Evolutionary conservation across 2,888 invertebrate genomes (phyloP).

Genomic region (Spisula subtruncata): DNA sequence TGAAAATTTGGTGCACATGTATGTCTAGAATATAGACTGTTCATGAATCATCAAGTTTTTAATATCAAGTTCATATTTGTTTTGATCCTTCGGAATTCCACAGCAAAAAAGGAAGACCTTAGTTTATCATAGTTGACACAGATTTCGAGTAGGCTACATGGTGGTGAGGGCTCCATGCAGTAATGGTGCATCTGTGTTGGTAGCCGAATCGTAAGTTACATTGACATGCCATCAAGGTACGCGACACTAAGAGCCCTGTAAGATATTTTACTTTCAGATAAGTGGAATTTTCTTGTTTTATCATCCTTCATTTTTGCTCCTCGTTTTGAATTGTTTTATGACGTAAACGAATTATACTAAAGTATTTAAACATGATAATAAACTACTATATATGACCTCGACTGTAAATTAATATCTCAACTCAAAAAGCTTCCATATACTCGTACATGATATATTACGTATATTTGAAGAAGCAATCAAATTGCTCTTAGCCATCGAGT

Average conservation of each 20-base stretch:
- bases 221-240: neutral
- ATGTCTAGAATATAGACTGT: too few species aligned
- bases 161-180: neutral
- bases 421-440: neutral
- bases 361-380: neutral
- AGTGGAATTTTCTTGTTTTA: neutral
- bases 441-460: too few species aligned
- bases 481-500: neutral
- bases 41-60: neutral
- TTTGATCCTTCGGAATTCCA: neutral
- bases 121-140: constrained; percentile 11
- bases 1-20: too few species aligned
- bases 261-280: neutral
- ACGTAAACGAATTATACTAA: neutral
- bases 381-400: neutral
- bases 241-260: neutral
- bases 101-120: neutral
- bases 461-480: neutral
- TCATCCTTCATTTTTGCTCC: neutral
- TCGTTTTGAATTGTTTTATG: neutral
- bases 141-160: neutral
- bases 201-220: neutral
- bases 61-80: neutral
- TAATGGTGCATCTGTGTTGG: neutral
- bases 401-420: neutral